These are phyloP conservation scores for Limnephilus lunatus DNA, from an alignment of 2,888 invertebrate species.

Conservation along the genomic window DNA sequence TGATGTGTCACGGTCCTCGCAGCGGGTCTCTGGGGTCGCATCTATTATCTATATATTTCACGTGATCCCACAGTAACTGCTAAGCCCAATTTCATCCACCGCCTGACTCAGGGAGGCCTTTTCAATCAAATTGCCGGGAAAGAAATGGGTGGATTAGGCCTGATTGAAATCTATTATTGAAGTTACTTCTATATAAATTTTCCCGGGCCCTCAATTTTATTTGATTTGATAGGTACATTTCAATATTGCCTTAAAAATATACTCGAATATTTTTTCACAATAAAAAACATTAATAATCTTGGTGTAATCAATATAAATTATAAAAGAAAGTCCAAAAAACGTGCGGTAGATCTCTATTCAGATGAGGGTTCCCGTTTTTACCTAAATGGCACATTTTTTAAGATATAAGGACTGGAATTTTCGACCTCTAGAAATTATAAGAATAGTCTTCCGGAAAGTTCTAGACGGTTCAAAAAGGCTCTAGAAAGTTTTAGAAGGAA, in stretches of 20 bases:
- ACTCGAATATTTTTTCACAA: background rate
- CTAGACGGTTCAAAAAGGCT: no score
- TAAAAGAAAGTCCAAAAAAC: no score
- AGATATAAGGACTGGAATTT: no score
- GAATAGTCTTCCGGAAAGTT: no score
- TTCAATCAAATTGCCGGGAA: conserved; percentile 22
- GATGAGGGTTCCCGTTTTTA: no score
- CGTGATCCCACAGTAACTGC: conserved; percentile 13
- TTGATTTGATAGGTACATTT: background rate
- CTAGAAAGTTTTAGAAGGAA: no score
- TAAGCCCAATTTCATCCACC: background rate
- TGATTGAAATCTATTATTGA: conserved; percentile 20
- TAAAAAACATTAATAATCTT: background rate
- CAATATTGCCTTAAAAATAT: background rate
- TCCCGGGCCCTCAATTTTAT: background rate
- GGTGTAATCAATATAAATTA: no score
- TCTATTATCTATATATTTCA: conserved; percentile 16
- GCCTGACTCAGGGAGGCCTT: conserved; percentile 1
- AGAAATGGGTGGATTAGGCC: conserved; percentile 4
- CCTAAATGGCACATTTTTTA: no score
- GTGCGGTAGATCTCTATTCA: no score
- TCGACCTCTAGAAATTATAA: no score
- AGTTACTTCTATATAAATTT: background rate
- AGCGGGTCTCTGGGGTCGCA: background rate
- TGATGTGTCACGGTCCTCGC: background rate